Evolutionary conservation across 2,113 vertebrate genomes (phyloP), one percentile per base, ranked within the genome.

Genomic region (Sinocyclocheilus maitianheensis): DNA sequence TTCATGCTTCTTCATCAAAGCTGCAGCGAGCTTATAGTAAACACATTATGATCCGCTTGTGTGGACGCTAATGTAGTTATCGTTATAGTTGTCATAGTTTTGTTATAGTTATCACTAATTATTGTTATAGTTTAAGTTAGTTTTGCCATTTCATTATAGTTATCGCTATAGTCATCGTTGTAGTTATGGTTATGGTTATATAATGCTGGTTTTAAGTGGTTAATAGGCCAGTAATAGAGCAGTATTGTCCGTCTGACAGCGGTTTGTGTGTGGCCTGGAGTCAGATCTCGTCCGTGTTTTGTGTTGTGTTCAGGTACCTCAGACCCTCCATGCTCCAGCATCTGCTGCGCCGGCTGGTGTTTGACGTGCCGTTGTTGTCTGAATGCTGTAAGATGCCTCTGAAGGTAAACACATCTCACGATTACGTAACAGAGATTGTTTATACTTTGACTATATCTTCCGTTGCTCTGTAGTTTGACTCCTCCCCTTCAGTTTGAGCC

Each of bases 311-410:
- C 77, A 99, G 98, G 89, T 95, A 99, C 91, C 93, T 99, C 84
- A 96, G 97, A 74, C 98, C 98, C 87, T 97, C 98, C 81, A 99
- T 99, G 98, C 92, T 99, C 81, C 98, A 99, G 90, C 98, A 98
- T 80, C 96, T 99, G 67, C 92, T 99, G 90, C 95, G 96, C 71
- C 96, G 97, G 71, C 96, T 99, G 0, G 98, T 99, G 88, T 99
- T 99, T 93, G 98, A 99, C 84, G 97, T 99, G 82, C 98, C 98
- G 1, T 93, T 97, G 88, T 96, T 99, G 89, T 97, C 95, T 48
- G 98, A 99, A 83, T 98, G 99, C 92, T 98, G 97, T 94, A 99
- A 98, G 95, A 99, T 99, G 98, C 97, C 98, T 89, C 96, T 99
- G 0, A 98, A 98, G 97, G 98, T 99, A 94, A 92, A 90, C 11